These are phyloP conservation scores for Odontocolon sp. DNA, from an alignment of 2,888 invertebrate species.

Conservation along the genomic window DNA sequence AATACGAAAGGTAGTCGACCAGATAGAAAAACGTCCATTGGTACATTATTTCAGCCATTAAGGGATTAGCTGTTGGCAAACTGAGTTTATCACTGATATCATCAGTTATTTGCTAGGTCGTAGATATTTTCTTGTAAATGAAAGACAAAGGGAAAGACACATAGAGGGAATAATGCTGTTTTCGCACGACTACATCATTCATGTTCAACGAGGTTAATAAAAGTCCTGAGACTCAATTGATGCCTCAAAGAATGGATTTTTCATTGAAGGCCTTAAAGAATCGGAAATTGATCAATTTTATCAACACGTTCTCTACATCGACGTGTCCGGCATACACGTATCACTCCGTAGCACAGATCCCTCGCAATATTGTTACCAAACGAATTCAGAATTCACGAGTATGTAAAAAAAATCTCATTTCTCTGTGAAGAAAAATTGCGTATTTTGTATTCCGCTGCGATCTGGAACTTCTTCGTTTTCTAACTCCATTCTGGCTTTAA, in stretches of 20 bases:
- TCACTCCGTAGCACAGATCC: too few species aligned
- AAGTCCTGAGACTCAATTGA: background rate
- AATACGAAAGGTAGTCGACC: background rate
- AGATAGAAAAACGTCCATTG: background rate
- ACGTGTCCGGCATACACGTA: too few species aligned
- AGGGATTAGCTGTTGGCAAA: background rate
- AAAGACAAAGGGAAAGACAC: background rate
- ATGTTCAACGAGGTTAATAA: background rate
- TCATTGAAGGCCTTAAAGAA: background rate
- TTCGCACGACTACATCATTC: background rate
- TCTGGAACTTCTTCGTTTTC: too few species aligned
- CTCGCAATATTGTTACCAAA: too few species aligned
- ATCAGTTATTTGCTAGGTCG: background rate
- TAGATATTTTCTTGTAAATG: background rate
- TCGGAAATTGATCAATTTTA: background rate
- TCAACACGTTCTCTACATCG: background rate
- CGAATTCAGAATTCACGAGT: too few species aligned
- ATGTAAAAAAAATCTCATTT: too few species aligned
- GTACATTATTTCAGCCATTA: conserved; percentile 10
- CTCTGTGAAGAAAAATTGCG: too few species aligned
- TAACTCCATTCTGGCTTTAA: too few species aligned
- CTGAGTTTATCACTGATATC: background rate
- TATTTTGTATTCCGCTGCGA: too few species aligned
- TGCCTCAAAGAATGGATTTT: background rate
- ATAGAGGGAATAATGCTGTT: background rate